phyloP scores from a whole-genome alignment of 2,113 vertebrate genomes.

The Cervus canadensis region DNA sequence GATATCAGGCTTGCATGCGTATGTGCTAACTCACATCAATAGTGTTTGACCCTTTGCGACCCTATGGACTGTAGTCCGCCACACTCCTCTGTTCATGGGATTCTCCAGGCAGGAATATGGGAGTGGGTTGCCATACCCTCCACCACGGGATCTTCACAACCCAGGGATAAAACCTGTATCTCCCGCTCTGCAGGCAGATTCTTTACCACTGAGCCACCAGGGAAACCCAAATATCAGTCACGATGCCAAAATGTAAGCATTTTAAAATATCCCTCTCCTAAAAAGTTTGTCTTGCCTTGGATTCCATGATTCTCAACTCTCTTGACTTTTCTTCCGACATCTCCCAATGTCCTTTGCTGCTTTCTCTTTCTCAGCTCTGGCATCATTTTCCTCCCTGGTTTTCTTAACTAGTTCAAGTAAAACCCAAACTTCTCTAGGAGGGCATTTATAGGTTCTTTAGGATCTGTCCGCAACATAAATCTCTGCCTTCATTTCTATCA shows the following conservation, averaged over 20 bases:
- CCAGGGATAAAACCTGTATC: not conserved
- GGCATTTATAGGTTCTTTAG: not conserved
- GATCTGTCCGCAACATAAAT: accelerated
- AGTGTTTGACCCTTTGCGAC: not conserved
- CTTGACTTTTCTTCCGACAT: not conserved
- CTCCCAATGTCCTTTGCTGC: not conserved
- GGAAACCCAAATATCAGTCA: not conserved
- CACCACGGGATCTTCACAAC: not conserved
- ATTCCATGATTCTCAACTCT: not conserved
- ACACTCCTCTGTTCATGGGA: not conserved
- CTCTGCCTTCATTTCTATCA: not conserved
- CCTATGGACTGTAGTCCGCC: not conserved
- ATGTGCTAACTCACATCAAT: not conserved
- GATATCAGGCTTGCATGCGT: not conserved
- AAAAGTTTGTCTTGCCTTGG: not conserved
- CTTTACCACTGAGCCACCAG: not conserved
- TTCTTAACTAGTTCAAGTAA: not conserved
- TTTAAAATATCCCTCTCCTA: not conserved
- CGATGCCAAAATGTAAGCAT: not conserved
- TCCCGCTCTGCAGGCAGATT: not conserved
- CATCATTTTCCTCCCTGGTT: not conserved
- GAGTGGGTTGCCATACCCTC: not conserved
- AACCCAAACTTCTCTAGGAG: not conserved
- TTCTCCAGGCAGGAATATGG: not conserved
- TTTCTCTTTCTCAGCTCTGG: not conserved